Base-by-base conservation (phyloP, 1,140 invertebrate species). In the Panonychus citri region DNA sequence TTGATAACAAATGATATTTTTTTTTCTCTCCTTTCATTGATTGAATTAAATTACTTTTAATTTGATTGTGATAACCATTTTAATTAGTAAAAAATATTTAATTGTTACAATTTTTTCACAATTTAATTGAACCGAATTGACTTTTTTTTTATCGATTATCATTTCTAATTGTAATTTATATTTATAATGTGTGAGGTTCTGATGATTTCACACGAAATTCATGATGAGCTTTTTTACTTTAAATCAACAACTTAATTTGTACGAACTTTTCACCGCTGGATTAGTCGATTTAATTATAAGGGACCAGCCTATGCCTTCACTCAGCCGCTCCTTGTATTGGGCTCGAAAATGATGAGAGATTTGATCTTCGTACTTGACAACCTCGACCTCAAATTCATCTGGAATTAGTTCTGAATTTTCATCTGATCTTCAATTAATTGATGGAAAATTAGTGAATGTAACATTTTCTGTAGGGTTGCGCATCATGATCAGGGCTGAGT, bases 351-450 rank as follows among this genome's bases (percentile, higher is more conserved):
- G 54, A 28, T 54, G 27, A 30, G 27, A 42, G 63, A 78, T 77
- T 30, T 79, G 76, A 66, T 86, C 86, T 0, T 82, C 81, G 68
- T 85, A 84, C 54, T 79, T 74, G 61, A 81, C 84, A n/a, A 83
- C 81, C 70, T 93, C 88, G 67, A 83, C 74, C 71, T 95, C 89
- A 71, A 94, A 94, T 66, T 90, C 83, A 69, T 95, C 89, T 25
- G 52, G 57, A 40, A 60, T 61, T 27, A 62, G 55, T 62, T 59
- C 72, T 2, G 87, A 88, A 26, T 79, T 59, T 86, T 81, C 60
- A 94, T 70, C 64, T 89, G 74, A 70, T 89, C 86, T 65, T 90
- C 86, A 62, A 93, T 87, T 71, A 95, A 95, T 81, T 91, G 86
- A 66, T 85, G 83, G 71, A 95, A 95, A 63, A 93, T 91, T 72